phyloP scores from a whole-genome alignment of 2,113 vertebrate species.

The Malurus cyaneus region DNA sequence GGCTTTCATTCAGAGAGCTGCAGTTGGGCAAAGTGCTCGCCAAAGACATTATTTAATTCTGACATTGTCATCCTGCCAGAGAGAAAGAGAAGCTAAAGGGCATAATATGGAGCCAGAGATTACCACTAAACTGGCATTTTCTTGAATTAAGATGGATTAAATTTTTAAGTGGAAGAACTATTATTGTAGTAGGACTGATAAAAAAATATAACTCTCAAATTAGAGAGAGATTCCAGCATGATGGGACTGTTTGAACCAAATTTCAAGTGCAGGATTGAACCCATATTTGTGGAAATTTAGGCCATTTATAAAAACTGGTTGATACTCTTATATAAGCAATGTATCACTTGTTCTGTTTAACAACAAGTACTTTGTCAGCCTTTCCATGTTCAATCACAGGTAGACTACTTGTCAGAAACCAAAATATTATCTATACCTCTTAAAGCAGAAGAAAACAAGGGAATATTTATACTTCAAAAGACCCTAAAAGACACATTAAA shows the following conservation, averaged over 20 bases:
- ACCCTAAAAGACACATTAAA: background rate
- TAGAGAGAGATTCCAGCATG: background rate
- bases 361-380: background rate
- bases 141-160: conserved; percentile 11
- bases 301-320: background rate
- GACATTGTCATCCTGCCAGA: background rate
- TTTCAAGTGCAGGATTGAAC: background rate
- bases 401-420: background rate
- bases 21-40: background rate
- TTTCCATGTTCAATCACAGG: background rate
- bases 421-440: background rate
- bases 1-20: background rate
- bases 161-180: background rate
- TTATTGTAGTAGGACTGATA: background rate
- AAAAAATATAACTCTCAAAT: conserved; percentile 2
- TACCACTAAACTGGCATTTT: conserved; percentile 5
- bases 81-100: background rate
- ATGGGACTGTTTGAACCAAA: background rate
- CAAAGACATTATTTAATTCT: conserved; percentile 28
- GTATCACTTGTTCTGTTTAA: background rate
- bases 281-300: background rate
- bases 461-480: conserved; percentile 3
- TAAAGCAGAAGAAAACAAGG: conserved; percentile 8
- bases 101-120: background rate
- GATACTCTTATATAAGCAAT: background rate